A percentile compares a stretch with the other conserved stretches of the same genome.
These are phyloP conservation scores for Drosophila multiciliata DNA, from an alignment of 2,888 invertebrate species.

Conservation along the genomic window DNA sequence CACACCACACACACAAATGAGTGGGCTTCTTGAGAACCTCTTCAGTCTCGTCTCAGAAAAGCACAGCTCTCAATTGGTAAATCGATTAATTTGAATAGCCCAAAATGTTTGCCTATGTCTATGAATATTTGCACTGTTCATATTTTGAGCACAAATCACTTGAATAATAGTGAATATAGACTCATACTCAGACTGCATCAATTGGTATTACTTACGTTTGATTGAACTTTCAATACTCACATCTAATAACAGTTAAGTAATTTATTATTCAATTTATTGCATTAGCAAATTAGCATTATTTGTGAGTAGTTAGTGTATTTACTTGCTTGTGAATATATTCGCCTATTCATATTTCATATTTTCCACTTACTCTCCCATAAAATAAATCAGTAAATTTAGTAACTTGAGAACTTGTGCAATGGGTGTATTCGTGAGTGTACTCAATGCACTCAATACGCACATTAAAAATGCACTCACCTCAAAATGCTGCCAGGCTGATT, in stretches of 20 bases:
- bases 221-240: neutral
- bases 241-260: neutral
- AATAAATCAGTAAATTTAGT: neutral
- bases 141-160: neutral
- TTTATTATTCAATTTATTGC: neutral
- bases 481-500: constrained; percentile 16
- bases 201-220: neutral
- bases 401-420: neutral
- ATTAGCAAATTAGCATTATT: neutral
- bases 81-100: constrained; percentile 32
- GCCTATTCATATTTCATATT: neutral
- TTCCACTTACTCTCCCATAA: neutral
- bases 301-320: neutral
- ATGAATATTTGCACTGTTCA: constrained; percentile 10
- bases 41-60: constrained; percentile 26
- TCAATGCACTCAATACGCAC: neutral
- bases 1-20: constrained; percentile 23
- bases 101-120: neutral
- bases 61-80: constrained; percentile 20
- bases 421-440: neutral
- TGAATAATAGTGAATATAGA: neutral
- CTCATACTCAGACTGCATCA: neutral
- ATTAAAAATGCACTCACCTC: neutral
- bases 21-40: constrained; percentile 52
- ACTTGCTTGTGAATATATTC: neutral